Evolutionary conservation across 2,113 vertebrate species (phyloP).

Genomic region (Scolopax mira): DNA sequence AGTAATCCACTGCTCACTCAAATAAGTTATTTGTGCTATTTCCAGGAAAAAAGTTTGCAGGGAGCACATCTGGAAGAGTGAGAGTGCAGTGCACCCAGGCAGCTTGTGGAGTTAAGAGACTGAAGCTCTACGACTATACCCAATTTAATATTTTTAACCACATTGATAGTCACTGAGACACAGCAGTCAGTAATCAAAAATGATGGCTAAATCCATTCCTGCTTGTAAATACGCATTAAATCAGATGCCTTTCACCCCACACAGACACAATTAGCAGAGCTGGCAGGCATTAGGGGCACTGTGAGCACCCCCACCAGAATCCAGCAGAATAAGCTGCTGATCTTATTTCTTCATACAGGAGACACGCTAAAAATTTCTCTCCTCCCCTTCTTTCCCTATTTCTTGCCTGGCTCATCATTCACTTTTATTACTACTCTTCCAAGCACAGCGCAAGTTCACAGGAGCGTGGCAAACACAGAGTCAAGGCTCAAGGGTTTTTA

Average conservation of each 20-base stretch:
- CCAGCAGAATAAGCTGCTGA: neutral
- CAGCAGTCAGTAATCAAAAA: neutral
- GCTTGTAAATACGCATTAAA: neutral
- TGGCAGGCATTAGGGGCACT: neutral
- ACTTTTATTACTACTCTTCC: neutral
- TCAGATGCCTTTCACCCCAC: neutral
- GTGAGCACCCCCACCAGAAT: neutral
- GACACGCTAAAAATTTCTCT: neutral
- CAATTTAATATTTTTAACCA: neutral
- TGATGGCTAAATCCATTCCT: neutral
- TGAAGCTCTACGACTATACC: neutral
- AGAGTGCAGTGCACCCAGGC: neutral
- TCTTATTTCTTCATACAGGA: neutral
- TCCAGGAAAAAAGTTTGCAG: conserved; percentile 18
- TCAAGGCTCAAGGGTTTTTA: neutral
- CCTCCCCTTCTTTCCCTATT: neutral
- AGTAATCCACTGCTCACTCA: neutral
- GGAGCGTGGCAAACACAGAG: neutral
- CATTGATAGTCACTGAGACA: neutral
- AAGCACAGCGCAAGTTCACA: neutral
- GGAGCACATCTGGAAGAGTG: neutral
- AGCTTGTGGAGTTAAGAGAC: neutral
- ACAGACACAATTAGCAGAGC: neutral
- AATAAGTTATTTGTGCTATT: neutral
- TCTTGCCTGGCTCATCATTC: neutral